Percentiles rank a stretch among this genome's conserved stretches.
These are phyloP conservation scores for Entomyzon cyanotis DNA, from an alignment of 2,113 vertebrate genomes.

Conservation along the genomic window DNA sequence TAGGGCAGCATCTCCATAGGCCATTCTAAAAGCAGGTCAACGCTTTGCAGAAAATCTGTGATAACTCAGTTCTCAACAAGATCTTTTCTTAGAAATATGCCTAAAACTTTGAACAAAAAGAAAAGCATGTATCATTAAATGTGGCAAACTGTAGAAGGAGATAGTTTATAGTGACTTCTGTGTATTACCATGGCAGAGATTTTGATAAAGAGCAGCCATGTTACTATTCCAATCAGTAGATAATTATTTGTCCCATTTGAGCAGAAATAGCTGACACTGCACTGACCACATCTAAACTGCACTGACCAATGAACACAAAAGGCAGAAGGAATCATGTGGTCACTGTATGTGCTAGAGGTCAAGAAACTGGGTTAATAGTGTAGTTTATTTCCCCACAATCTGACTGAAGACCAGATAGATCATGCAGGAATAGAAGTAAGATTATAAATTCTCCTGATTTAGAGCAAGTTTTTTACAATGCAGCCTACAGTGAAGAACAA, in stretches of 20 bases:
- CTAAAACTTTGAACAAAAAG: background rate
- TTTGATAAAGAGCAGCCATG: background rate
- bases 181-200: background rate
- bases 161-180: background rate
- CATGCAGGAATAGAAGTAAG: background rate
- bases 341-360: background rate
- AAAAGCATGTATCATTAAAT: background rate
- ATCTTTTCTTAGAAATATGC: background rate
- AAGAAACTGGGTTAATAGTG: background rate
- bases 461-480: background rate
- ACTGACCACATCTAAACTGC: background rate
- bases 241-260: background rate
- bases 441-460: background rate
- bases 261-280: background rate
- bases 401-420: background rate
- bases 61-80: background rate
- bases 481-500: background rate
- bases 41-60: background rate
- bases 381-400: background rate
- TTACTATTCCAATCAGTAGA: background rate
- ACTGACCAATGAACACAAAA: background rate
- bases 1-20: background rate
- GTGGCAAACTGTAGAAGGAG: background rate
- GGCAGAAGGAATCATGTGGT: background rate
- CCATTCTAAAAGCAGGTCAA: constrained; percentile 1